Conservation (phyloP, 2,888 invertebrate genomes). For the Tetragonula carbonaria region DNA sequence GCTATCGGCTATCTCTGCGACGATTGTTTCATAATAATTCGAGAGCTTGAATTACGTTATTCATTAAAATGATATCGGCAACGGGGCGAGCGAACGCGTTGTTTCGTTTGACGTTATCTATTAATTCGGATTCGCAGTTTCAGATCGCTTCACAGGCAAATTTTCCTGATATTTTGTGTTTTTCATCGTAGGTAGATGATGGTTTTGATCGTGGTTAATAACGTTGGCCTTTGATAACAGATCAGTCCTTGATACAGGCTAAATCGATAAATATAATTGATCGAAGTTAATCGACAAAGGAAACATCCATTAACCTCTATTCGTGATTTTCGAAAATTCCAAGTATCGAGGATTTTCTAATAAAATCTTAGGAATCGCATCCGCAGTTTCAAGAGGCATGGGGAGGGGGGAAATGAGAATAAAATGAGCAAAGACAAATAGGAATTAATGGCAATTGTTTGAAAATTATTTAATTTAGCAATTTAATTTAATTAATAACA, state of each 20-base stretch:
- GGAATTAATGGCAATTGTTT: no score
- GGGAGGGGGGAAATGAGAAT: no score
- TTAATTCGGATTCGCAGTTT: conserved; percentile 8
- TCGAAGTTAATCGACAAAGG: neutral
- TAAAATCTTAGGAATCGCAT: no score
- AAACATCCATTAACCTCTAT: neutral
- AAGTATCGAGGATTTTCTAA: no score
- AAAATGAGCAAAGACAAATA: no score
- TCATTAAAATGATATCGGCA: conserved; percentile 33
- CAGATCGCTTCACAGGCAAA: conserved; percentile 14
- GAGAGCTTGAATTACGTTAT: conserved; percentile 10
- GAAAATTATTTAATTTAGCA: no score
- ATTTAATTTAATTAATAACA: no score
- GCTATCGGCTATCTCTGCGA: conserved; percentile 3
- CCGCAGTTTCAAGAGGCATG: no score
- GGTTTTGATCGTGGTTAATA: neutral
- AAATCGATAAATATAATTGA: neutral
- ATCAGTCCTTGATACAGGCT: no score
- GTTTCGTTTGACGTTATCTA: conserved; percentile 34
- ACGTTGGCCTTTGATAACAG: neutral
- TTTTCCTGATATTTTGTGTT: neutral
- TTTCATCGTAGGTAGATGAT: neutral
- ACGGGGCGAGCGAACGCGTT: conserved; percentile 19
- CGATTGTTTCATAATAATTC: conserved; percentile 31
- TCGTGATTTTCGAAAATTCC: no score